A percentile compares a stretch with the other conserved stretches of the same genome.
phyloP scores from a whole-genome alignment of 2,888 invertebrate species.

The Desoria tigrina region DNA sequence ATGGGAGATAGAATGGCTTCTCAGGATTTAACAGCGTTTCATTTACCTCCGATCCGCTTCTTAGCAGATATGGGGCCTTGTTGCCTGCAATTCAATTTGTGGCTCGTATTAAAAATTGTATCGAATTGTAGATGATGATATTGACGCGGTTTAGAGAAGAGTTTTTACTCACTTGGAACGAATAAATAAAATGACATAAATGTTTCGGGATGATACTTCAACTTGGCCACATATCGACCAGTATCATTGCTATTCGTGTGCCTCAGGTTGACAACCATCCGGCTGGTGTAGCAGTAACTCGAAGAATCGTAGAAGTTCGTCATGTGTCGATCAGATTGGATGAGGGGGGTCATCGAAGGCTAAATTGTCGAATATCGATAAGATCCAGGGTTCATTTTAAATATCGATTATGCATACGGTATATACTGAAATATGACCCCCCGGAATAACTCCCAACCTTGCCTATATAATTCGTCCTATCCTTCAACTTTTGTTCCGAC shows the following conservation, averaged over 20 bases:
- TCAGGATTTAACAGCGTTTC: conserved; percentile 24
- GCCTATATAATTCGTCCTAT: too few relatives aligned
- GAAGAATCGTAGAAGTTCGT: conserved; percentile 37
- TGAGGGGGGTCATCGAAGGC: conserved; percentile 40
- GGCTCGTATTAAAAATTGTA: not conserved
- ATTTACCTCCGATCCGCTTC: conserved; percentile 32
- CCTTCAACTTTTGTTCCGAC: not conserved
- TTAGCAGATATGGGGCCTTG: conserved; percentile 31
- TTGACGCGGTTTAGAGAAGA: too few relatives aligned
- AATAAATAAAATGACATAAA: conserved; percentile 39
- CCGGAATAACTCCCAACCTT: not conserved
- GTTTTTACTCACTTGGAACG: conserved; percentile 39
- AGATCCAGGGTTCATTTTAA: too few relatives aligned
- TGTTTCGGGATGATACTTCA: conserved; percentile 27
- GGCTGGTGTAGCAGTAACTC: conserved; percentile 39
- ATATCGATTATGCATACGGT: too few relatives aligned
- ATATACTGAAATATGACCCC: too few relatives aligned
- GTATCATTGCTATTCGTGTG: conserved; percentile 41
- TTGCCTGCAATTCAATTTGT: conserved; percentile 20
- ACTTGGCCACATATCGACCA: conserved; percentile 35
- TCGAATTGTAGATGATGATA: too few relatives aligned
- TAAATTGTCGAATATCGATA: not conserved
- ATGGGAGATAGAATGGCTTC: conserved; percentile 30
- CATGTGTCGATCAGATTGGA: conserved; percentile 38
- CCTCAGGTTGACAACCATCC: conserved; percentile 37